Base-by-base conservation (phyloP, 2,113 vertebrate genomes). In the Bufo bufo region DNA sequence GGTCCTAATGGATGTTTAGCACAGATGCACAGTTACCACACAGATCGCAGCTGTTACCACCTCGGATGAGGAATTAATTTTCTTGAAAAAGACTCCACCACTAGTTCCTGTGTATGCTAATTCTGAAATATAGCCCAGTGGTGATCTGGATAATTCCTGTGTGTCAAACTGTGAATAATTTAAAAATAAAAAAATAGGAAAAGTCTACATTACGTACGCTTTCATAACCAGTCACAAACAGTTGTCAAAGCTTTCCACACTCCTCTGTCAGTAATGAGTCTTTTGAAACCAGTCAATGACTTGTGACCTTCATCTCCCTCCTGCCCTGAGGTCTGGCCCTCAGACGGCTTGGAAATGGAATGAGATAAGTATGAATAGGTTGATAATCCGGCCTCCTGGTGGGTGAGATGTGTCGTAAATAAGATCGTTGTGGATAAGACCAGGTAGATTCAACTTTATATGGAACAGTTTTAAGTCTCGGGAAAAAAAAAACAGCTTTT, bases 11-110 rank as follows among this genome's bases (percentile, higher is more conserved):
- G 79, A 66, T 83, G 56, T 56, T 78, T 72, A 90, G 59, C 23
- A 13, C 50, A 89, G 50, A 90, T 13, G 11, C 80, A 7, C 43
- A 81, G 82, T 82, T 45, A 54, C 77, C 85, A 61, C 54, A 59
- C 45, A 54, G 78, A 86, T 91, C 86, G 89, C 3, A 49, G 82
- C 45, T 52, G 54, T 89, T 91, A 86, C 65, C 90, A 90, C 87
- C 17, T 90, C 86, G 78, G 89, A 33, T 72, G 89, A 92, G 90
- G 89, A 90, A 90, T 90, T 90, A 92, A 90, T 90, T 91, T 92
- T 91, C 90, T 90, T 89, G 81, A 84, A 91, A 90, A 88, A 90
- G 87, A 89, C 58, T 89, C 91, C 88, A 87, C 80, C 78, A 85
- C 86, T 77, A 87, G 77, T 85, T 50, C 89, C 16, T 92, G 78